Evolutionary conservation across 2,888 invertebrate genomes (phyloP).

Genomic region (Eristalis intricaria): DNA sequence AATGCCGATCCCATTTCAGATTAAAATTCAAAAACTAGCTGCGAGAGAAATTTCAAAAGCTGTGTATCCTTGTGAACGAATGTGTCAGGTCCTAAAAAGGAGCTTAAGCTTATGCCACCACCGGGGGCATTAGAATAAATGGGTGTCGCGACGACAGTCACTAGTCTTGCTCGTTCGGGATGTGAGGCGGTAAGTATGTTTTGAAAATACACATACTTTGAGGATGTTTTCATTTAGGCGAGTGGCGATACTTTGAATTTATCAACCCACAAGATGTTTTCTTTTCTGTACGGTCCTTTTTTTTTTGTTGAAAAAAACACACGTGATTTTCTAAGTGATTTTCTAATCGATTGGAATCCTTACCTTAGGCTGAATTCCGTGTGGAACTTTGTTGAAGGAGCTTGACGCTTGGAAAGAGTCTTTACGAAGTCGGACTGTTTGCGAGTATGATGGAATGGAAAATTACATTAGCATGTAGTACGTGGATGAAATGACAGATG

Average conservation of each 20-base stretch:
- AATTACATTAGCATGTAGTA: not conserved
- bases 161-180: not conserved
- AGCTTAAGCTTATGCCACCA: conserved; percentile 68
- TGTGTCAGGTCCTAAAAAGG: conserved; percentile 56
- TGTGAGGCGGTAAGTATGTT: conserved; percentile 48
- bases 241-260: conserved; percentile 16
- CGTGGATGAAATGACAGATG: no score
- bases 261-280: conserved; percentile 50
- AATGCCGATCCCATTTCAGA: conserved; percentile 65
- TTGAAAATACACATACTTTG: conserved; percentile 39
- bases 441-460: not conserved
- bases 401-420: not conserved
- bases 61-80: conserved; percentile 34
- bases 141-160: conserved; percentile 68
- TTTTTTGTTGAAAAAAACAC: conserved; percentile 30
- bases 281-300: conserved; percentile 30
- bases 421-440: not conserved
- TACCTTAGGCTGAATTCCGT: conserved; percentile 26
- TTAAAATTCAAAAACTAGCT: conserved; percentile 67
- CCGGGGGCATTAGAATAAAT: conserved; percentile 68
- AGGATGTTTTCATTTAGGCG: conserved; percentile 52
- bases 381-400: not conserved
- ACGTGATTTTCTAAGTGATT: conserved; percentile 49
- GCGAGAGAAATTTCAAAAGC: conserved; percentile 59
- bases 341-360: conserved; percentile 59